Conservation (phyloP, 1,140 invertebrate species). For the Muscidifurax raptorellus region DNA sequence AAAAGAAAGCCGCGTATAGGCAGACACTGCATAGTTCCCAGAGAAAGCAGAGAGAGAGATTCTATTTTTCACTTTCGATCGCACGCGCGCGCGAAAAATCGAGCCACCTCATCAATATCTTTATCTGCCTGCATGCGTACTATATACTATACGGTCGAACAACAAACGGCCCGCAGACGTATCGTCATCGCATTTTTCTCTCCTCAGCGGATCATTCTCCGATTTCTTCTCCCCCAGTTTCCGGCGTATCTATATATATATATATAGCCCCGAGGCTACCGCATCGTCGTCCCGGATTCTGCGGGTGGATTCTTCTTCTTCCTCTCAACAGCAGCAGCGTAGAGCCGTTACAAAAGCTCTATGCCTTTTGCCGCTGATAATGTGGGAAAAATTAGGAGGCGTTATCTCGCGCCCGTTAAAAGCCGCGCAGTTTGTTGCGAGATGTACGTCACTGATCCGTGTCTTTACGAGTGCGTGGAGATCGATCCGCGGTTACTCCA, state of each 20-base stretch:
- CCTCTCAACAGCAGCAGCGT: too few species aligned
- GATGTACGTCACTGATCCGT: too few species aligned
- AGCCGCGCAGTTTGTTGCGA: too few species aligned
- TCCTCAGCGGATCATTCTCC: background rate
- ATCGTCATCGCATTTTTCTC: background rate
- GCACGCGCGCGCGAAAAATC: background rate
- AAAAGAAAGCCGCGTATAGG: background rate
- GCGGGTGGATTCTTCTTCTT: constrained; percentile 36
- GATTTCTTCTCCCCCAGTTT: background rate
- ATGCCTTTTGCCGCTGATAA: too few species aligned
- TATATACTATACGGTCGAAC: too few species aligned
- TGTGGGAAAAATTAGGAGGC: too few species aligned
- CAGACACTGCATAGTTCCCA: background rate
- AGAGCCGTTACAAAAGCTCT: background rate
- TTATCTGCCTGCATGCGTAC: background rate
- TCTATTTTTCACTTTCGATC: background rate
- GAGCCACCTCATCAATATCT: background rate
- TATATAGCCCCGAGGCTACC: background rate
- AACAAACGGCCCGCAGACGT: background rate
- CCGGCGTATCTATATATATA: too few species aligned
- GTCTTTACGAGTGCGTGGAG: too few species aligned
- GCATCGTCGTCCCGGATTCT: constrained; percentile 26
- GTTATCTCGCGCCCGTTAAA: too few species aligned
- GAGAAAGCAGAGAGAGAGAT: background rate
- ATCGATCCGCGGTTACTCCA: too few species aligned